Conservation (phyloP, 2,888 invertebrate species). For the Ophonus ardosiacus region DNA sequence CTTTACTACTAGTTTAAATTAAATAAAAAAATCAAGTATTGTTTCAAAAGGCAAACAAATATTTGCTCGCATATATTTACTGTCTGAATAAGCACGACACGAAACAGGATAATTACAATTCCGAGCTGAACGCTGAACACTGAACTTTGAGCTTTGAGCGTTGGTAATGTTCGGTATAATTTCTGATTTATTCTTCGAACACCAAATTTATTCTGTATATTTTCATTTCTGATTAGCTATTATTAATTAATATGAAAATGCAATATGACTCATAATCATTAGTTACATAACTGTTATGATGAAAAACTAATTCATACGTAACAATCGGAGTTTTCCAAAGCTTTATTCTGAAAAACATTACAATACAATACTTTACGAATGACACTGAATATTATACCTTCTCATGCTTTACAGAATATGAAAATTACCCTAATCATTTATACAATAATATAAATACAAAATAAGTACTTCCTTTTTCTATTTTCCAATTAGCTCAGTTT, state of each 20-base stretch:
- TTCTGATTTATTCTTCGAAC: constrained; percentile 33
- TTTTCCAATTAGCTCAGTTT: too few species aligned
- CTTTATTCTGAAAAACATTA: not conserved
- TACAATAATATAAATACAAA: too few species aligned
- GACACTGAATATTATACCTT: too few species aligned
- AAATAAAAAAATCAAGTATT: not conserved
- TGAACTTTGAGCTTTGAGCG: not conserved
- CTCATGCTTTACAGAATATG: too few species aligned
- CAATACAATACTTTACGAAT: not conserved
- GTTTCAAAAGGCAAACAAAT: not conserved
- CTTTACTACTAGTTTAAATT: not conserved
- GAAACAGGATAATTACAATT: constrained; percentile 8
- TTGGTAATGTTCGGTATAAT: not conserved
- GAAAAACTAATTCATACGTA: not conserved
- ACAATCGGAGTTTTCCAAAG: not conserved
- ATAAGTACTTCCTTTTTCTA: too few species aligned
- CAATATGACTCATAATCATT: not conserved
- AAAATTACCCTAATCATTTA: too few species aligned
- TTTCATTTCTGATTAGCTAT: constrained; percentile 12
- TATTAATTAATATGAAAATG: constrained; percentile 13
- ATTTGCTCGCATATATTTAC: not conserved
- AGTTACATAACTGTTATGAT: constrained; percentile 9
- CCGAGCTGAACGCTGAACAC: constrained; percentile 1
- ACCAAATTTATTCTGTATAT: not conserved
- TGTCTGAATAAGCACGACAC: not conserved